A percentile compares a stretch with the other conserved stretches of the same genome.
phyloP scores from a whole-genome alignment of 1,140 invertebrate species.

The Eriocheir sinensis region DNA sequence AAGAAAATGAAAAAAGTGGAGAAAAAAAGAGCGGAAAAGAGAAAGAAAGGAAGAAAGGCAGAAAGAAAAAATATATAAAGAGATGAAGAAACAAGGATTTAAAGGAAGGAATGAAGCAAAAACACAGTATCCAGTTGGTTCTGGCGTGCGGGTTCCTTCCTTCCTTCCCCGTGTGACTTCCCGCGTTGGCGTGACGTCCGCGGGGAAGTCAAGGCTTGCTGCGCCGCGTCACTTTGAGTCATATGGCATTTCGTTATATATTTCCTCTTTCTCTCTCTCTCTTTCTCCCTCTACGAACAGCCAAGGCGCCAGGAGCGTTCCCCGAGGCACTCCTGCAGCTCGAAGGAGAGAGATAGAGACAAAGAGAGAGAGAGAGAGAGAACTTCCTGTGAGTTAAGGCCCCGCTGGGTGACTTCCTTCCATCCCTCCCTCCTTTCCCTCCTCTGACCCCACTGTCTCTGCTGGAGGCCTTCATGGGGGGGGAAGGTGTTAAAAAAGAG shows the following conservation, averaged over 20 bases:
- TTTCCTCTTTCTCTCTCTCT: not conserved
- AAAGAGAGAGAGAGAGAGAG: too few relatives aligned
- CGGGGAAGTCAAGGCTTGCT: not conserved
- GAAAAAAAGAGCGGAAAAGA: too few relatives aligned
- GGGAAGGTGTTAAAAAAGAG: not conserved
- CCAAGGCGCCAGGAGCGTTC: not conserved
- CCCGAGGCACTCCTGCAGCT: not conserved
- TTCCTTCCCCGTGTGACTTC: not conserved
- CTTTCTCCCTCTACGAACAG: not conserved
- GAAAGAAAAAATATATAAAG: too few relatives aligned
- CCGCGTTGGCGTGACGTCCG: not conserved
- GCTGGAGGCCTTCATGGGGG: not conserved
- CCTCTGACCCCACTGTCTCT: not conserved
- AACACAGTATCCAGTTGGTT: too few relatives aligned
- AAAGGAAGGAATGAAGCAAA: too few relatives aligned
- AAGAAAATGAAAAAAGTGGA: too few relatives aligned
- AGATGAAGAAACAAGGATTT: too few relatives aligned
- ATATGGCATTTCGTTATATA: slow-evolving; percentile 14
- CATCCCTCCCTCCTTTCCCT: not conserved
- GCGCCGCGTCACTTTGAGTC: slow-evolving; percentile 10
- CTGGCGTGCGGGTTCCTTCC: not conserved
- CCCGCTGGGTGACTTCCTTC: not conserved
- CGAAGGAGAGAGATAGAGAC: too few relatives aligned
- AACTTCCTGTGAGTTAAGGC: not conserved
- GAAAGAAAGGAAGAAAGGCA: too few relatives aligned